phyloP scores from a whole-genome alignment of 1,140 invertebrate species.

The Lithobius niger region DNA sequence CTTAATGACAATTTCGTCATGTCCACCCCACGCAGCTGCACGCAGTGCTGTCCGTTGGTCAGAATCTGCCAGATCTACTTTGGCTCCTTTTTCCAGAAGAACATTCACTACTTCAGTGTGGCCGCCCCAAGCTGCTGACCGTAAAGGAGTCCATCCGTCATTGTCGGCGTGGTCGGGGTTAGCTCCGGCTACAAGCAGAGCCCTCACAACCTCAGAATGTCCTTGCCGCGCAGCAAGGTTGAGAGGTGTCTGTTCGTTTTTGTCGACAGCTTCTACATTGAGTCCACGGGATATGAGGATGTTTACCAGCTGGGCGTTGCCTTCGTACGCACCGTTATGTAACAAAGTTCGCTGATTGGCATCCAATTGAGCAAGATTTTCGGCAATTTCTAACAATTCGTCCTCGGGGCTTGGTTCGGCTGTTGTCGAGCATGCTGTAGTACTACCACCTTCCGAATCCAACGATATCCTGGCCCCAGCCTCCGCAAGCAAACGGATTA shows the following conservation, averaged over 20 bases:
- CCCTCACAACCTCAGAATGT: conserved; percentile 43
- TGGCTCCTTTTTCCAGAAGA: conserved; percentile 59
- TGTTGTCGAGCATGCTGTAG: conserved; percentile 13
- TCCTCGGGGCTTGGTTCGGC: conserved; percentile 12
- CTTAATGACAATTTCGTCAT: conserved; percentile 79
- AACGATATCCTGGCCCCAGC: conserved; percentile 38
- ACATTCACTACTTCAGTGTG: conserved; percentile 64
- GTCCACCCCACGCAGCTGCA: conserved; percentile 76
- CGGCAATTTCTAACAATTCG: conserved; percentile 17
- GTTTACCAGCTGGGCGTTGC: conserved; percentile 47
- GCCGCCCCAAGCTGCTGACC: conserved; percentile 73
- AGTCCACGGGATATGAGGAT: conserved; percentile 43
- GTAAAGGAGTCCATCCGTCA: conserved; percentile 37
- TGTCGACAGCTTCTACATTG: conserved; percentile 48
- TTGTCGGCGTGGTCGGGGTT: conserved; percentile 31
- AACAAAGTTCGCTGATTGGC: conserved; percentile 53
- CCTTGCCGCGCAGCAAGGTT: conserved; percentile 64
- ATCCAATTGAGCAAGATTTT: conserved; percentile 25
- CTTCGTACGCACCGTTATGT: conserved; percentile 59
- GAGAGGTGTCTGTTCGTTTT: conserved; percentile 63
- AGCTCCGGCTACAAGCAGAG: conserved; percentile 27
- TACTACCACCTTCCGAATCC: conserved; percentile 14
- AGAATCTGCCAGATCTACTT: conserved; percentile 66
- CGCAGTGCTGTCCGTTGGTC: conserved; percentile 82
- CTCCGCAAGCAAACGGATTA: conserved; percentile 48